A percentile compares a stretch with the other conserved stretches of the same genome.
Evolutionary conservation across 2,888 invertebrate genomes (phyloP).

Genomic region (Cataglyphis livida): DNA sequence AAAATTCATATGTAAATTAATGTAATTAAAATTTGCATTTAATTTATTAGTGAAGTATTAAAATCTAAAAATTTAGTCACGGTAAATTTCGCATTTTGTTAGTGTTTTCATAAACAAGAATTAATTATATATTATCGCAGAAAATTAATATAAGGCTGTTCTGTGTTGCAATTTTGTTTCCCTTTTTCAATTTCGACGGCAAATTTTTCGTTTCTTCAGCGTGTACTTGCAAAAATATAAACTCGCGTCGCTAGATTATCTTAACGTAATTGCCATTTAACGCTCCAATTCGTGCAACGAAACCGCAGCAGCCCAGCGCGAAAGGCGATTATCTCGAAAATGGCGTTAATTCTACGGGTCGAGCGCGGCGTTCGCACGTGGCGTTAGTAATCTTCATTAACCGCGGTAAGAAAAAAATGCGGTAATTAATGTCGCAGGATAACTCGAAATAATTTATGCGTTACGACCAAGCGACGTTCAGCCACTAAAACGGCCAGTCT

Average conservation of each 20-base stretch:
- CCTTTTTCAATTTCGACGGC: background rate
- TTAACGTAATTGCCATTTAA: constrained; percentile 45
- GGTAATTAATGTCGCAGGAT: constrained; percentile 56
- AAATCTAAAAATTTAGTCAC: background rate
- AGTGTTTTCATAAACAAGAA: background rate
- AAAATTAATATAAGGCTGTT: constrained; percentile 10
- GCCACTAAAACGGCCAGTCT: constrained; percentile 19
- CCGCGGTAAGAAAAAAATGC: constrained; percentile 13
- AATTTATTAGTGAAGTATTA: background rate
- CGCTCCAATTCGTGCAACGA: constrained; percentile 40
- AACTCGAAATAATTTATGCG: constrained; percentile 54
- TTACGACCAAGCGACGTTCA: constrained; percentile 16
- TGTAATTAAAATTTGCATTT: background rate
- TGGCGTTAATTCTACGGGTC: constrained; percentile 25
- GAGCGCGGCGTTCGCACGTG: background rate
- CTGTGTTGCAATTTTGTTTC: background rate
- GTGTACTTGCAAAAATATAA: constrained; percentile 18
- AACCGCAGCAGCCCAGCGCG: constrained; percentile 12
- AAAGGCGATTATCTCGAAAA: constrained; percentile 36
- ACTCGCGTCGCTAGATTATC: constrained; percentile 27
- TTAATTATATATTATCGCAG: background rate
- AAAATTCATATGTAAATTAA: background rate
- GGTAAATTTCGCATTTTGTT: background rate
- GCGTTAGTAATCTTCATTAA: constrained; percentile 51
- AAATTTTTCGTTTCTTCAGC: constrained; percentile 6